Conservation (phyloP, 1,140 invertebrate species). For the Achroia grisella region DNA sequence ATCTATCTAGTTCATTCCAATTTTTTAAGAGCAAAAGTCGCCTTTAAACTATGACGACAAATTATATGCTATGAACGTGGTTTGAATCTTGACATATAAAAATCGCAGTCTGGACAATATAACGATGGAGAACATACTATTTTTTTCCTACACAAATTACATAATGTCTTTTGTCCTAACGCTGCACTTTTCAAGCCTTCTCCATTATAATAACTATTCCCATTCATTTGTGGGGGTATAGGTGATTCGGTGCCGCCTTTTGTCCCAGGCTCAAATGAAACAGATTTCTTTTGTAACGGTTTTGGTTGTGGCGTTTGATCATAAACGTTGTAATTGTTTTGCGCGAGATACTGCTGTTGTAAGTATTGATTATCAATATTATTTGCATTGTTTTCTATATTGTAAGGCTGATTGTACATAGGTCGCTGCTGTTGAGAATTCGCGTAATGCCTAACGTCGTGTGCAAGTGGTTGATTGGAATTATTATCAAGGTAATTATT, state of each 20-base stretch:
- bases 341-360: conserved; percentile 37
- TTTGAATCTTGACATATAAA: conserved; percentile 91
- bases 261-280: conserved; percentile 79
- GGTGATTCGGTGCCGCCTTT: conserved; percentile 76
- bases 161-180: conserved; percentile 74
- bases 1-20: background rate
- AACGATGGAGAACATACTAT: conserved; percentile 81
- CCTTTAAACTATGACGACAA: too few species aligned
- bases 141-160: conserved; percentile 90
- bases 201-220: conserved; percentile 20
- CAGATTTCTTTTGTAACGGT: conserved; percentile 76
- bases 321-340: conserved; percentile 74
- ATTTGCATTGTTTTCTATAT: conserved; percentile 17
- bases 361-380: conserved; percentile 19
- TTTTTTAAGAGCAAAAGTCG: background rate
- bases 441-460: conserved; percentile 41
- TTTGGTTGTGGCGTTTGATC: conserved; percentile 74
- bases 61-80: conserved; percentile 59
- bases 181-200: conserved; percentile 21
- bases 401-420: conserved; percentile 29
- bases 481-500: conserved; percentile 46
- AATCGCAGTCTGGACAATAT: conserved; percentile 92
- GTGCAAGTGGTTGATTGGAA: conserved; percentile 23
- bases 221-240: conserved; percentile 69
- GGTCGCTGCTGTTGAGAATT: conserved; percentile 43